Percentiles rank a stretch among this genome's conserved stretches.
Evolutionary conservation across 1,140 invertebrate genomes (phyloP).

Genomic region (Drosophila albomicans): DNA sequence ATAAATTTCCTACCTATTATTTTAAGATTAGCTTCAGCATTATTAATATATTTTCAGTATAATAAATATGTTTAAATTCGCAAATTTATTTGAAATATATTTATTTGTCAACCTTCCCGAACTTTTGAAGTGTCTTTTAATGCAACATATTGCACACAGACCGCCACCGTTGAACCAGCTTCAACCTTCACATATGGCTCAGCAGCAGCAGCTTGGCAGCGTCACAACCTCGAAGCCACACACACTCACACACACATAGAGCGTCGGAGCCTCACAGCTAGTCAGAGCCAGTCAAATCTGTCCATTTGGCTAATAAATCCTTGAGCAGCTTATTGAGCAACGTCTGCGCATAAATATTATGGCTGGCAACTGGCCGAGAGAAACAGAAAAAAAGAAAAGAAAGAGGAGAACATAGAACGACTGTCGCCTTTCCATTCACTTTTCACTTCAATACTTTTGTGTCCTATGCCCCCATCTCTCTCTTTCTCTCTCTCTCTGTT

Average conservation of each 20-base stretch:
- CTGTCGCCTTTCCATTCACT: constrained; percentile 52
- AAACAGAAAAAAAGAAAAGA: background rate
- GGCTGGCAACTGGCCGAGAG: constrained; percentile 59
- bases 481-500: too few species aligned
- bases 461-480: constrained; percentile 7
- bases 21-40: too few species aligned
- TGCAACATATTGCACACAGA: constrained; percentile 34
- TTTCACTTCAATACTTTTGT: constrained; percentile 62
- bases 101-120: background rate
- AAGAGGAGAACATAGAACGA: constrained; percentile 14
- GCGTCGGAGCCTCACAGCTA: constrained; percentile 40
- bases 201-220: constrained; percentile 34
- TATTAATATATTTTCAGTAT: too few species aligned
- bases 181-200: constrained; percentile 66
- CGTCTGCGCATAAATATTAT: constrained; percentile 83
- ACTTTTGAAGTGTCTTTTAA: constrained; percentile 25
- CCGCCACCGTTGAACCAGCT: constrained; percentile 10
- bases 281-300: constrained; percentile 77
- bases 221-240: constrained; percentile 28
- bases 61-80: too few species aligned
- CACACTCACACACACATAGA: constrained; percentile 36
- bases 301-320: constrained; percentile 84
- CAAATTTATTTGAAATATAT: too few species aligned
- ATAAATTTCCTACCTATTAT: too few species aligned
- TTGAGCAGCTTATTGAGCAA: constrained; percentile 84